These are phyloP conservation scores for Canis aureus DNA, from an alignment of 2,113 vertebrate genomes.

Conservation along the genomic window DNA sequence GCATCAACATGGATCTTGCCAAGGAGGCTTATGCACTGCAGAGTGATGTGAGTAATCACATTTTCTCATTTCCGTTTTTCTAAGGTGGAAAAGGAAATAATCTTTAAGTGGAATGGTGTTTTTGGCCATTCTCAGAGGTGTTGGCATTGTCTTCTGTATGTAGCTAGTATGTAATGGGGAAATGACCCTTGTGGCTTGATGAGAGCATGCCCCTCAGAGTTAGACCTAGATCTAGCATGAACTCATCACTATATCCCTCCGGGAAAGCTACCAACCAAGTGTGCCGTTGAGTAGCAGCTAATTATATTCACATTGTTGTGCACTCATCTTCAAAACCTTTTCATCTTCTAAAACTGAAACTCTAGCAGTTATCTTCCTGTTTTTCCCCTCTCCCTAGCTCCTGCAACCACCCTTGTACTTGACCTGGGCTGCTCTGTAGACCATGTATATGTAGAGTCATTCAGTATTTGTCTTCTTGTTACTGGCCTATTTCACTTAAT, in stretches of 20 bases:
- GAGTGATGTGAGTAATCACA: constrained; percentile 90
- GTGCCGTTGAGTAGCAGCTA: not conserved
- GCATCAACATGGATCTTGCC: constrained; percentile 90
- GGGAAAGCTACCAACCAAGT: not conserved
- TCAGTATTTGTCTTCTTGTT: not conserved
- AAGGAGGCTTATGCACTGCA: constrained; percentile 93
- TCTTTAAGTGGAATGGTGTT: not conserved
- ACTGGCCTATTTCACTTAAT: not conserved
- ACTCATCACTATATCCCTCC: not conserved
- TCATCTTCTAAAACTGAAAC: not conserved
- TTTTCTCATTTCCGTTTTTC: not conserved
- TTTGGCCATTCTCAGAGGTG: not conserved
- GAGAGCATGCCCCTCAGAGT: not conserved
- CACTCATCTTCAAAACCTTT: not conserved
- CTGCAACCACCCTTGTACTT: not conserved
- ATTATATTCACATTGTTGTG: not conserved
- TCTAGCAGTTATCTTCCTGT: not conserved
- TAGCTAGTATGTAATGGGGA: not conserved
- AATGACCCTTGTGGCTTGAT: not conserved
- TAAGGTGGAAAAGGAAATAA: not conserved
- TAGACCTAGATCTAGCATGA: not conserved
- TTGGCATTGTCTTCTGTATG: not conserved
- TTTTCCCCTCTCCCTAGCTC: not conserved
- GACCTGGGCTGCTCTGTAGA: not conserved
- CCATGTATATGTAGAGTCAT: not conserved